A percentile compares a stretch with the other conserved stretches of the same genome.
Evolutionary conservation across 2,888 invertebrate species (phyloP).

Genomic region (Orthosia gothica): DNA sequence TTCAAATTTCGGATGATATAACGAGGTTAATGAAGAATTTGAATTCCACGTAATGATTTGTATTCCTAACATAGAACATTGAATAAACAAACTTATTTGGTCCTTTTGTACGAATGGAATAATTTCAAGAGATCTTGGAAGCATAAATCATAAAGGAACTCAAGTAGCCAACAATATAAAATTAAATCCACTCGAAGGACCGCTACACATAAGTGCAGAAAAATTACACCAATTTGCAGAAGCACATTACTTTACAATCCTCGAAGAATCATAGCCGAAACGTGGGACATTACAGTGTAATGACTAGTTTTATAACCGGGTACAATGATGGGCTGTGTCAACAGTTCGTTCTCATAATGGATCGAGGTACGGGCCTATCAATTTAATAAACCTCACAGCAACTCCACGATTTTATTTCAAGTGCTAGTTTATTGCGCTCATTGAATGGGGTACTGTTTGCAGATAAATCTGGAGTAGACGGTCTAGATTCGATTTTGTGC

Average conservation of each 20-base stretch:
- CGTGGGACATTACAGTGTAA: constrained; percentile 56
- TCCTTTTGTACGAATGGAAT: constrained; percentile 13
- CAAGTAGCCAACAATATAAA: background rate
- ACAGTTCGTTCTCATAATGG: constrained; percentile 80
- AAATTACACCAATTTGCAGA: constrained; percentile 57
- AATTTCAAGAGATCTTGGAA: background rate
- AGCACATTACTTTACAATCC: constrained; percentile 33
- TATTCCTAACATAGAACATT: constrained; percentile 19
- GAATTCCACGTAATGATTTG: constrained; percentile 48
- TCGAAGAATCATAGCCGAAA: constrained; percentile 44
- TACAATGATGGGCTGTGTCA: constrained; percentile 74
- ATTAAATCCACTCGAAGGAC: constrained; percentile 15
- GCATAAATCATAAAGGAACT: background rate
- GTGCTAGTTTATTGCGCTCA: constrained; percentile 83
- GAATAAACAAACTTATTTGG: background rate
- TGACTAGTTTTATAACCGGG: constrained; percentile 63
- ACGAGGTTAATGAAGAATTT: constrained; percentile 56
- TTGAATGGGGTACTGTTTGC: constrained; percentile 81
- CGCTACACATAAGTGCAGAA: constrained; percentile 42
- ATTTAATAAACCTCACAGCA: constrained; percentile 80
- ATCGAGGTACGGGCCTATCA: constrained; percentile 81
- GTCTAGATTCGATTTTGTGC: constrained; percentile 47
- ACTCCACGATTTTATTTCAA: constrained; percentile 85
- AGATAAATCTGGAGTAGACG: constrained; percentile 63
- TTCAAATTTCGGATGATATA: constrained; percentile 64